These are phyloP conservation scores for Tenthredo notha DNA, from an alignment of 2,888 invertebrate genomes.

Conservation along the genomic window DNA sequence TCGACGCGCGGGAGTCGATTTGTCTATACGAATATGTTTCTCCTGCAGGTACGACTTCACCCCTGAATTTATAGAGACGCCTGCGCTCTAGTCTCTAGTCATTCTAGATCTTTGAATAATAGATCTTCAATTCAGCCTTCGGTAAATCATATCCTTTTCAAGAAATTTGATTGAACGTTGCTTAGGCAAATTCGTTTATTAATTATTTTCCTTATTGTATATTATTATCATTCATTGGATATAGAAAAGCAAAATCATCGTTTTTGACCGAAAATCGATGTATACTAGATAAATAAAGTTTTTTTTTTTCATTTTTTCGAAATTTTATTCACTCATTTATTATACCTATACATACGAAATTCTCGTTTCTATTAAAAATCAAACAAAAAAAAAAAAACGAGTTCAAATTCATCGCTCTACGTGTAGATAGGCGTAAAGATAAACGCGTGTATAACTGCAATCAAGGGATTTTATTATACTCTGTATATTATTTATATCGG, in stretches of 20 bases:
- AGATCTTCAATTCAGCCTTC: constrained; percentile 29
- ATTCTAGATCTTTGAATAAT: constrained; percentile 42
- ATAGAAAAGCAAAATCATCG: neutral
- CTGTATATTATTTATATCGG: neutral
- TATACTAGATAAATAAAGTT: neutral
- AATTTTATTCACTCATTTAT: neutral
- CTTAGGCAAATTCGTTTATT: neutral
- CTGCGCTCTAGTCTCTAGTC: constrained; percentile 32
- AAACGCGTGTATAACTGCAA: constrained; percentile 7
- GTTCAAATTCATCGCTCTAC: neutral
- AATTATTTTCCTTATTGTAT: neutral
- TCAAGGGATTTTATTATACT: constrained; percentile 19
- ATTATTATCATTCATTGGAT: neutral
- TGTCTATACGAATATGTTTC: neutral
- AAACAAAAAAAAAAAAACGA: neutral
- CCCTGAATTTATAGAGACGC: constrained; percentile 59
- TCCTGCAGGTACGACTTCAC: constrained; percentile 30
- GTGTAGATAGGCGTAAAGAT: too few species aligned
- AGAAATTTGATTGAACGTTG: constrained; percentile 7
- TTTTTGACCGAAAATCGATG: neutral
- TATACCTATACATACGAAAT: neutral
- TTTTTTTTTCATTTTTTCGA: neutral
- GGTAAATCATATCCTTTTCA: constrained; percentile 29
- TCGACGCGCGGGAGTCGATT: neutral
- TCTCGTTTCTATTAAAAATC: neutral